Evolutionary conservation across 2,888 invertebrate genomes (phyloP).

Genomic region (Cosmorhoe ocellata): DNA sequence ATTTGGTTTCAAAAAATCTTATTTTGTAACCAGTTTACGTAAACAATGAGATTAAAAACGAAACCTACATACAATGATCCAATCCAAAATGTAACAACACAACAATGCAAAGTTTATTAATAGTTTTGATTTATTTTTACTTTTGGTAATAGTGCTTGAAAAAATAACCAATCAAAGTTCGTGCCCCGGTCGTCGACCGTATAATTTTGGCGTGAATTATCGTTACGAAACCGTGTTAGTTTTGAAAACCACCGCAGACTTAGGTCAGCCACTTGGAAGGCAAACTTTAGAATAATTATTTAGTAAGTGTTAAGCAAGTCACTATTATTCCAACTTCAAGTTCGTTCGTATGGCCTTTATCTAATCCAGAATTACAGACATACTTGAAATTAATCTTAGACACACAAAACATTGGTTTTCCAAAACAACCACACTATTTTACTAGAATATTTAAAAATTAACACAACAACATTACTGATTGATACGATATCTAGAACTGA

Average conservation of each 20-base stretch:
- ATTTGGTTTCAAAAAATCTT: constrained; percentile 10
- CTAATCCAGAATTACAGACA: constrained; percentile 3
- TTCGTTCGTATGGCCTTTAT: constrained; percentile 13
- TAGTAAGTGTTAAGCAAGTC: no score
- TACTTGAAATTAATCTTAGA: constrained; percentile 8
- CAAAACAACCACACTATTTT: no score
- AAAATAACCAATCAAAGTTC: constrained; percentile 37
- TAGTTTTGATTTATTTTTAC: constrained; percentile 31
- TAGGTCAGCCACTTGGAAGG: constrained; percentile 47
- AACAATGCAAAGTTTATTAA: constrained; percentile 20
- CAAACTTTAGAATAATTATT: constrained; percentile 19
- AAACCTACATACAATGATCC: constrained; percentile 14
- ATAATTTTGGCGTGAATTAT: constrained; percentile 66
- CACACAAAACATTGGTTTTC: constrained; percentile 4
- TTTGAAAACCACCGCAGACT: constrained; percentile 45
- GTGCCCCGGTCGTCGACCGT: constrained; percentile 52
- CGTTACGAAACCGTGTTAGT: constrained; percentile 60
- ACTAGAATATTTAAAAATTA: background rate
- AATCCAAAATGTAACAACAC: no score
- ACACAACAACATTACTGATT: background rate
- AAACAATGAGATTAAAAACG: constrained; percentile 5
- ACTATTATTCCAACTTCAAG: constrained; percentile 8
- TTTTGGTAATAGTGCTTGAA: constrained; percentile 30
- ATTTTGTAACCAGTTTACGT: constrained; percentile 13
- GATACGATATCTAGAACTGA: background rate